Conservation (phyloP, 2,888 invertebrate species). For the Drosophila fulvimacula region DNA sequence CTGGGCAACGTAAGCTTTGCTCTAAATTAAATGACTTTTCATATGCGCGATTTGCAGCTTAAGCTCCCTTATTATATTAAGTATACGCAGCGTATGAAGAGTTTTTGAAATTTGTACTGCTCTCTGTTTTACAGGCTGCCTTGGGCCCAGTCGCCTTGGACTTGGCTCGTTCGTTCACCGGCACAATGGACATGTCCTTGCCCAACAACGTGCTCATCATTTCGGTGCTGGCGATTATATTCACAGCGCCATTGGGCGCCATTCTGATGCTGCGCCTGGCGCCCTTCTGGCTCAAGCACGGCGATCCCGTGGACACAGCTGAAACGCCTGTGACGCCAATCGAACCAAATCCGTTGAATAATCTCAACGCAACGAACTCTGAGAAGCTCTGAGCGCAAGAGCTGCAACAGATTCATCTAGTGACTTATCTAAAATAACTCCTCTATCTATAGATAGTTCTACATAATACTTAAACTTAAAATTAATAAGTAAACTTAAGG, state of each 20-base stretch:
- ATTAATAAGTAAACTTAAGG: constrained; percentile 4
- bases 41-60: neutral
- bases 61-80: neutral
- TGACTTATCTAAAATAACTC: neutral
- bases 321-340: constrained; percentile 32
- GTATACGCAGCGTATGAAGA: neutral
- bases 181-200: constrained; percentile 72
- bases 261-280: constrained; percentile 85
- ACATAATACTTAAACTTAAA: neutral
- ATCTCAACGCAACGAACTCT: constrained; percentile 18
- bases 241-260: constrained; percentile 87
- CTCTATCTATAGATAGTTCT: neutral
- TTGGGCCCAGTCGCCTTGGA: constrained; percentile 88
- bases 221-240: constrained; percentile 86
- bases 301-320: constrained; percentile 48
- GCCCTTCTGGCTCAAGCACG: constrained; percentile 81
- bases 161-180: constrained; percentile 84
- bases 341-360: constrained; percentile 2
- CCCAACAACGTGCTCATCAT: constrained; percentile 86
- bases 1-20: constrained; percentile 3
- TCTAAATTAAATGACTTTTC: neutral
- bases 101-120: neutral
- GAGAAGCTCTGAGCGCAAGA: constrained; percentile 6
- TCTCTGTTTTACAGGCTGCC: constrained; percentile 86
- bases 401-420: neutral